phyloP scores from a whole-genome alignment of 2,113 vertebrate species.

The Mesoclemmys tuberculata region DNA sequence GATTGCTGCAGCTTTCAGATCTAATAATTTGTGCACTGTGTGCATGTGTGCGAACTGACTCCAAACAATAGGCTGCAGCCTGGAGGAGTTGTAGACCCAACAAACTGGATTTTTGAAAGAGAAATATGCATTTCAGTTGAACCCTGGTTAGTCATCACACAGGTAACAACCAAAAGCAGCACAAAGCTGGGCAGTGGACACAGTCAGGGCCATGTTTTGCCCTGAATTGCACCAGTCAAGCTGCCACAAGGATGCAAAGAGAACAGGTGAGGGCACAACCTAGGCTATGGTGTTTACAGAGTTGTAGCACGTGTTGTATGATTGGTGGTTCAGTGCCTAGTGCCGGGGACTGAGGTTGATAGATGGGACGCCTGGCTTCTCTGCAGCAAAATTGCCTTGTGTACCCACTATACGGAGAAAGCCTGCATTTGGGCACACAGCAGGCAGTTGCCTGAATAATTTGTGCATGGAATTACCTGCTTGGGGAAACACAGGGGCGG shows the following conservation, averaged over 20 bases:
- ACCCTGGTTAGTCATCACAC: not conserved
- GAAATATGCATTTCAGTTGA: not conserved
- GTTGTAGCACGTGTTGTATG: not conserved
- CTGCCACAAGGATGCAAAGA: not conserved
- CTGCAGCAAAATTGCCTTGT: fast-evolving
- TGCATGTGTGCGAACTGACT: not conserved
- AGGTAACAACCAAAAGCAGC: not conserved
- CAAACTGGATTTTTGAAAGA: not conserved
- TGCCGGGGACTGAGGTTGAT: not conserved
- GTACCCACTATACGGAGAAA: not conserved
- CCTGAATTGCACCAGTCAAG: not conserved
- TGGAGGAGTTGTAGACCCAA: not conserved
- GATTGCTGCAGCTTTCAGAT: not conserved
- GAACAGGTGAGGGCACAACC: too few relatives aligned
- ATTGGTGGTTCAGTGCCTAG: not conserved
- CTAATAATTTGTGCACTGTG: not conserved
- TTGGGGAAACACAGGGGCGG: not conserved
- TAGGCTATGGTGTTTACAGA: not conserved
- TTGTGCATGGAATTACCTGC: not conserved
- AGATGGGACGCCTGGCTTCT: not conserved
- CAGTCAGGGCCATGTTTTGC: not conserved
- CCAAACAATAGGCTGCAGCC: not conserved
- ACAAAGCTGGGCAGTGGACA: not conserved
- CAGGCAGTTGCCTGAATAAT: not conserved
- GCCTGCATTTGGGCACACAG: fast-evolving